Evolutionary conservation across 2,888 invertebrate genomes (phyloP).

Genomic region (Crepidodera aurea): DNA sequence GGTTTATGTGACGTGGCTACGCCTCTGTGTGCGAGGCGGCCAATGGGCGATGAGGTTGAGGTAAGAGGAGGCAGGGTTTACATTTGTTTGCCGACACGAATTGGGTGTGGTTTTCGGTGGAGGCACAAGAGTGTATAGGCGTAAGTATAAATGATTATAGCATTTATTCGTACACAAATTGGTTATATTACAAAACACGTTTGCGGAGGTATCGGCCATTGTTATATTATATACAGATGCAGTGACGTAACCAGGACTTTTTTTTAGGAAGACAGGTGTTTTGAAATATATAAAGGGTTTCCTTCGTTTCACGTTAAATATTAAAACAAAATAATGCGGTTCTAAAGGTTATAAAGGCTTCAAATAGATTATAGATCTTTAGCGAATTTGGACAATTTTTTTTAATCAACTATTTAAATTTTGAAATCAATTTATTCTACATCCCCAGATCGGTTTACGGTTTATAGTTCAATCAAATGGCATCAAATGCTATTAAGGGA

Average conservation of each 20-base stretch:
- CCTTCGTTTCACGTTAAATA: too few relatives aligned
- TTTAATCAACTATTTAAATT: too few relatives aligned
- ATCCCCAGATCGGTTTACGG: too few relatives aligned
- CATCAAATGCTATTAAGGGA: too few relatives aligned
- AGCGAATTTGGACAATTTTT: too few relatives aligned
- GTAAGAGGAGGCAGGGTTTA: constrained; percentile 38
- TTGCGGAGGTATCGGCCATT: constrained; percentile 39
- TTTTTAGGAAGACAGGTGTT: neutral
- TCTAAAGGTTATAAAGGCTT: too few relatives aligned
- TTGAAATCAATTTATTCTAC: too few relatives aligned
- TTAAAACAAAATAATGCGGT: too few relatives aligned
- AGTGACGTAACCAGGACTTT: neutral
- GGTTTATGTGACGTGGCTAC: constrained; percentile 45
- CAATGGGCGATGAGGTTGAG: constrained; percentile 36
- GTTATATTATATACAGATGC: constrained; percentile 21
- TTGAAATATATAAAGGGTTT: neutral
- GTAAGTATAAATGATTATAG: constrained; percentile 45
- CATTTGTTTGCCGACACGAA: constrained; percentile 48
- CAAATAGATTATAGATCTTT: too few relatives aligned
- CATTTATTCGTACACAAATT: constrained; percentile 46
- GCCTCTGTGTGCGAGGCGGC: constrained; percentile 40
- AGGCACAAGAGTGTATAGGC: constrained; percentile 35
- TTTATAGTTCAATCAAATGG: too few relatives aligned
- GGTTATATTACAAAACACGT: constrained; percentile 40
- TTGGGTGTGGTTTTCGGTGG: constrained; percentile 46